Evolutionary conservation across 2,797 vertebrate genomes (phyloP).

Genomic region (Dendrocincla fuliginosa): DNA sequence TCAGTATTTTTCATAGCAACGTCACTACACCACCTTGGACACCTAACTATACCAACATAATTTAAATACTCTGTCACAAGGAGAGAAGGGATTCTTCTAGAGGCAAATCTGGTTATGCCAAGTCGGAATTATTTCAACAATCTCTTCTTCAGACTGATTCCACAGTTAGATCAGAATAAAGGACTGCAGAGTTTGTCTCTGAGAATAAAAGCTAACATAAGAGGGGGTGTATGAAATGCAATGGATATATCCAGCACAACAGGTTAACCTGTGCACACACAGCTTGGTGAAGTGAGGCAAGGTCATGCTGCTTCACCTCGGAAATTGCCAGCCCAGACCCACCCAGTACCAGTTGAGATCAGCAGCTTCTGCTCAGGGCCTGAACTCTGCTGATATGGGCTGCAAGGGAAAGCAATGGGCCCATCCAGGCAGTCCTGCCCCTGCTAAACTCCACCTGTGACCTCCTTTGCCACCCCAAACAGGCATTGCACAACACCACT

Average conservation of each 20-base stretch:
- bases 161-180: background rate
- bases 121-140: background rate
- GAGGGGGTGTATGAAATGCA: background rate
- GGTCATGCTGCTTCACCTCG: background rate
- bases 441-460: background rate
- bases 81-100: background rate
- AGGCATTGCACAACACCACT: fast-evolving
- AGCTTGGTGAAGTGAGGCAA: background rate
- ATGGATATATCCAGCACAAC: background rate
- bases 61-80: background rate
- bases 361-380: background rate
- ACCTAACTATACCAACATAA: background rate
- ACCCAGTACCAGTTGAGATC: background rate
- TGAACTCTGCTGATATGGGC: background rate
- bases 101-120: background rate
- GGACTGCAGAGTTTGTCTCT: background rate
- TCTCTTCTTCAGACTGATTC: background rate
- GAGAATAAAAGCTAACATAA: background rate
- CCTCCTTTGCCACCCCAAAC: background rate
- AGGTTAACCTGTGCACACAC: background rate
- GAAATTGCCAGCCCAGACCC: background rate
- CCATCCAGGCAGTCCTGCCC: background rate
- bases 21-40: background rate
- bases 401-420: background rate
- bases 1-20: background rate